Evolutionary conservation across 2,113 vertebrate genomes (phyloP), one percentile per base, ranked within the genome.

Genomic region (Muntiacus reevesi): DNA sequence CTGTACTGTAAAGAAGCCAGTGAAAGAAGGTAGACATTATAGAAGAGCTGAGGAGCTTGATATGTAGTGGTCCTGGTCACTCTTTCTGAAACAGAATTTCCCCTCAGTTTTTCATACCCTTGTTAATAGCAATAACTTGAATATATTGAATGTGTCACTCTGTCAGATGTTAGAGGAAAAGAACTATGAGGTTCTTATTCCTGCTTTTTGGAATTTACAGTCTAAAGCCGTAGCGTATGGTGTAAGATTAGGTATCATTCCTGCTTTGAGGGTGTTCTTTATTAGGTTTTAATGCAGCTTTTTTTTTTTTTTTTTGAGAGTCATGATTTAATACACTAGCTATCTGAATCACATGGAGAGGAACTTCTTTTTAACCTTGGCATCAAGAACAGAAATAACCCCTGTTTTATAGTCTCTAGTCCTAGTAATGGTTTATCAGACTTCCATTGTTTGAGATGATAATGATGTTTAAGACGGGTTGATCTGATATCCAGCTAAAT

Each of bases 361-460:
- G 33, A 95, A 76, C 21, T 95, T 95, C 67, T 81, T 85, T 96
- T 97, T 91, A 95, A 94, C 60, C 67, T 87, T 95, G 57, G 14
- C 74, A 67, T 9, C 13, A 28, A 59, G 94, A 79, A 33, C 19
- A 95, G 92, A 97, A 96, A 89, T 33, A 96, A 89, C 16, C 15
- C 47, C 6, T 62, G 16, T 87, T 50, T 89, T 89, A 54, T n/a
- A 55, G 87, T 30, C 17, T 33, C 5, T 36, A 14, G 54, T 89
- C 40, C 36, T 62, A 64, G 19, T 28, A 64, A 17, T 64, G 15
- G 93, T 91, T 96, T 23, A 55, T 87, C 3, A 40, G 74, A 3
- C 23, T 54, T 90, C 27, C 76, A 5, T 47, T 92, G 17, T 82
- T 93, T 25, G 52, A 67, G 81, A 82, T 52, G 30, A 36, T 85